These are phyloP conservation scores for Drosophila subquinaria DNA, from an alignment of 2,888 invertebrate species.

Conservation along the genomic window DNA sequence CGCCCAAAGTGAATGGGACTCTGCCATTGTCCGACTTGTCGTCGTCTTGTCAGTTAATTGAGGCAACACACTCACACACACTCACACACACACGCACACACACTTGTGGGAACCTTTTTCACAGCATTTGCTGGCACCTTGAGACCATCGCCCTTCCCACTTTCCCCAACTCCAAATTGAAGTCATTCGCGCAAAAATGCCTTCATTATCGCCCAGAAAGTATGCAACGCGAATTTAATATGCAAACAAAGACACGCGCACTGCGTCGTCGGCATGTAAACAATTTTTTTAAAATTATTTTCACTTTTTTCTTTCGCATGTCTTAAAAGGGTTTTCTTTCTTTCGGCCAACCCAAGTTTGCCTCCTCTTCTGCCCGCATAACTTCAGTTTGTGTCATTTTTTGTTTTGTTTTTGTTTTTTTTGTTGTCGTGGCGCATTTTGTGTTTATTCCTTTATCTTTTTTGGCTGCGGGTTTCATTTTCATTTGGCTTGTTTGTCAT, in stretches of 20 bases:
- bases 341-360: not conserved
- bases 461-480: conserved; percentile 30
- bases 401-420: conserved; percentile 26
- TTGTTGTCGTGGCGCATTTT: conserved; percentile 16
- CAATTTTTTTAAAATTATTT: conserved; percentile 12
- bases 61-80: conserved; percentile 18
- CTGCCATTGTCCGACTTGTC: conserved; percentile 3
- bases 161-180: not conserved
- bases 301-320: conserved; percentile 2
- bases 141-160: not conserved
- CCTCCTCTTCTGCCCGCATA: conserved; percentile 26
- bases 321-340: conserved; percentile 47
- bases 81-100: not conserved
- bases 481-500: conserved; percentile 47
- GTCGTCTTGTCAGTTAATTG: conserved; percentile 40
- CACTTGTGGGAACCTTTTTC: conserved; percentile 19
- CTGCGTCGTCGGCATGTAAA: conserved; percentile 33
- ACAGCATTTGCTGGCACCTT: conserved; percentile 21
- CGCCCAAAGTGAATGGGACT: not conserved
- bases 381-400: conserved; percentile 27
- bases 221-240: conserved; percentile 70
- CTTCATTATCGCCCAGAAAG: conserved; percentile 72
- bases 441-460: conserved; percentile 31
- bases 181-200: conserved; percentile 56
- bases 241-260: conserved; percentile 68